phyloP scores from a whole-genome alignment of 1,140 invertebrate genomes.

The Parapsyche elsis region DNA sequence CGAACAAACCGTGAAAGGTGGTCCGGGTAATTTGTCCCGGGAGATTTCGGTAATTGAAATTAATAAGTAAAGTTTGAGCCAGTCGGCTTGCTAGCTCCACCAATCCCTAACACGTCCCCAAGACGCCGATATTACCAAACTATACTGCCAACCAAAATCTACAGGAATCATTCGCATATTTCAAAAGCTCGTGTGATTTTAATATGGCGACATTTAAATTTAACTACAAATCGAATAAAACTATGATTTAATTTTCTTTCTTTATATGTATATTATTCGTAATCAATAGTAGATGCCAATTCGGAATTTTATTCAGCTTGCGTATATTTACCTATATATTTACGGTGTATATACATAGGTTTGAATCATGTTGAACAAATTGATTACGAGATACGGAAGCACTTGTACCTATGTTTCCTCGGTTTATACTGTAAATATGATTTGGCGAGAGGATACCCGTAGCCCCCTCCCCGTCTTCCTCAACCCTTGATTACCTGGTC shows the following conservation, averaged over 20 bases:
- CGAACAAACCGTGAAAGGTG: constrained; percentile 34
- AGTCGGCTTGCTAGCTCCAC: constrained; percentile 22
- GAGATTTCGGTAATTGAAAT: constrained; percentile 56
- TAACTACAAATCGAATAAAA: too few relatives aligned
- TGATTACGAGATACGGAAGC: neutral
- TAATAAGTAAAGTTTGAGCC: constrained; percentile 55
- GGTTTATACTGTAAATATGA: constrained; percentile 42
- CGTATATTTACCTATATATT: neutral
- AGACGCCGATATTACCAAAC: constrained; percentile 13
- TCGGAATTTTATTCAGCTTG: too few relatives aligned
- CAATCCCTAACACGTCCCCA: constrained; percentile 8
- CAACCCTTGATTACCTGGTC: constrained; percentile 45
- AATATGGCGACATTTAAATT: too few relatives aligned
- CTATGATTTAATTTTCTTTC: too few relatives aligned
- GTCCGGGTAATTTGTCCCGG: constrained; percentile 54
- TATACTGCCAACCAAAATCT: neutral
- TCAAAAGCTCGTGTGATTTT: constrained; percentile 49
- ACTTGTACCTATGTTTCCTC: neutral
- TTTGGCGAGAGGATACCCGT: constrained; percentile 23
- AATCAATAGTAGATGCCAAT: too few relatives aligned
- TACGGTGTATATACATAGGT: neutral
- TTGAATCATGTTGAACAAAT: neutral
- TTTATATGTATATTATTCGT: too few relatives aligned
- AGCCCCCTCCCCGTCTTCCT: neutral
- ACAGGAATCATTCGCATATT: constrained; percentile 22